A percentile compares a stretch with the other conserved stretches of the same genome.
Evolutionary conservation across 2,113 vertebrate genomes (phyloP).

Genomic region (Pachycephala philippinensis): DNA sequence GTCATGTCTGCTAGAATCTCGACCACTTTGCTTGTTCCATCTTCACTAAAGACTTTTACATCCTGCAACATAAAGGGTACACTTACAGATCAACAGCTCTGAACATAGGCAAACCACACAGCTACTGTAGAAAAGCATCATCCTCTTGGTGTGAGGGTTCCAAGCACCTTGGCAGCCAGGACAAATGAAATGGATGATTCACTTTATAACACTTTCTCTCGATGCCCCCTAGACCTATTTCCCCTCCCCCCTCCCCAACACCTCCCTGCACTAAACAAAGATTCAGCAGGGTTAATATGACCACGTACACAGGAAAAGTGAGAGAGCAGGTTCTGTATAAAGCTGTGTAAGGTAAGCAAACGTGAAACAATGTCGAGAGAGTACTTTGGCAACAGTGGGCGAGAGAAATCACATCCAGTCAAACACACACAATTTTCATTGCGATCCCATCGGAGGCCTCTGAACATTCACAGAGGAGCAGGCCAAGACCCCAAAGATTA

Average conservation of each 20-base stretch:
- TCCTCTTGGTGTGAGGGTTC: neutral
- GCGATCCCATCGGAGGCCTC: neutral
- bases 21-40: slow-evolving; percentile 92
- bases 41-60: slow-evolving; percentile 96
- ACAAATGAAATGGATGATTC: slow-evolving; percentile 15
- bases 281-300: neutral
- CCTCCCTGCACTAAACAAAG: slow-evolving; percentile 6
- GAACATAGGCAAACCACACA: neutral
- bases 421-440: neutral
- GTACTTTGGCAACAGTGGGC: neutral
- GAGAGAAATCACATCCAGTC: neutral
- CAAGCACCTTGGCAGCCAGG: slow-evolving; percentile 20
- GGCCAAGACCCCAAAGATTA: neutral
- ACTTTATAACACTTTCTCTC: neutral
- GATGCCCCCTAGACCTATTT: neutral
- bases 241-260: slow-evolving; percentile 24
- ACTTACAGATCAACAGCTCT: slow-evolving; percentile 33
- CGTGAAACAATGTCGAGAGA: neutral
- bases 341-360: neutral
- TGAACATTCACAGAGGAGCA: neutral
- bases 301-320: neutral
- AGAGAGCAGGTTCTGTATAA: neutral
- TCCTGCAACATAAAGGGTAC: slow-evolving; percentile 81
- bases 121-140: neutral
- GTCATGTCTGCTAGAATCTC: slow-evolving; percentile 96